Base-by-base conservation (phyloP, 2,113 vertebrate species). In the Cyrtonyx montezumae region DNA sequence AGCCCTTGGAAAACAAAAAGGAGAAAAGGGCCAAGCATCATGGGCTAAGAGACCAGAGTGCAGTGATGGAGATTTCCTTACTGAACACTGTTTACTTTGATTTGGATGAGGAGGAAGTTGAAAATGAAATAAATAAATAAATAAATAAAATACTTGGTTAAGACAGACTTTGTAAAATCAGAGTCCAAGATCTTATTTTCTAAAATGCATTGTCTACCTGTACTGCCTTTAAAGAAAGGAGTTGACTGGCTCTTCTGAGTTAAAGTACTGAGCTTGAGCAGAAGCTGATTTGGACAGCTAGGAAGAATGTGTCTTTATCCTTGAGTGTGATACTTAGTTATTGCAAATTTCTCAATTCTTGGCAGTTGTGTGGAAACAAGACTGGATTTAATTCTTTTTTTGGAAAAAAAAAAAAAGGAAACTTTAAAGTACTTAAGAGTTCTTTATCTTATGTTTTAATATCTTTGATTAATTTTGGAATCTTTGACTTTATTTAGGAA, bases 11-110 rank as follows among this genome's bases (percentile, higher is more conserved):
- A 66, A 79, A 42, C 9, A 25, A 51, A 80, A 75, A 48, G 2
- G 11, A 3, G 8, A 26, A 21, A 37, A n/a, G 71, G 63, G 40
- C 13, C 7, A 25, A 58, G 28, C 14, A 7, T 42, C 25, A 3
- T 0, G 8, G 8, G 51, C 7, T 4, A 6, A 17, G 40, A 58
- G 18, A n/a, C 34, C 10, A 1, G 11, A 13, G 36, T 32, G 42
- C 49, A 34, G 30, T 1, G 36, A 28, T 53, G 79, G 56, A 67
- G 51, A 37, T 26, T 63, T 61, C 79, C 65, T 8, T 14, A 55
- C 45, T 9, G 16, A 90, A 8, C 4, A 0, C 3, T 13, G 2
- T 18, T 11, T 46, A 15, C 61, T 74, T 37, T 81, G 43, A 4
- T 67, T 71, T 65, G 23, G 36, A 53, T 45, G 46, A 53, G 51